Conservation (phyloP, 2,113 vertebrate species). For the Merops nubicus region DNA sequence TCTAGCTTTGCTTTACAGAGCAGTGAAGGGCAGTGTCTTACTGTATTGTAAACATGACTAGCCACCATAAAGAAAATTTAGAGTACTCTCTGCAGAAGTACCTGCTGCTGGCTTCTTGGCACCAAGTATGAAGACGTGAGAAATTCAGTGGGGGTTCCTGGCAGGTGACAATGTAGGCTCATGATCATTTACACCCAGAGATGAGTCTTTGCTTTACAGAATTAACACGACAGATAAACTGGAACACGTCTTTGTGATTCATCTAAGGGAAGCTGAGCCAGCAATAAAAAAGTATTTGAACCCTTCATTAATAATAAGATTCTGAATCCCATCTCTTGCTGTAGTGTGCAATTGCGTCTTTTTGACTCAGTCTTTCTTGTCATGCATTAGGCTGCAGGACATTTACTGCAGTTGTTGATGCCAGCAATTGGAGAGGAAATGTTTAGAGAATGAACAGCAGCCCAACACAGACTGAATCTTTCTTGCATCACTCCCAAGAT, state of each 20-base stretch:
- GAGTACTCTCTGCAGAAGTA: slow-evolving; percentile 5
- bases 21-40: slow-evolving; percentile 72
- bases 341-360: neutral
- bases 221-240: neutral
- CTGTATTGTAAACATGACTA: neutral
- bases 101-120: slow-evolving; percentile 2
- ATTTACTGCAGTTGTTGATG: slow-evolving; percentile 42
- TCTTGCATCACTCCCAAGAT: slow-evolving; percentile 6
- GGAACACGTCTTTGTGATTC: neutral
- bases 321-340: neutral
- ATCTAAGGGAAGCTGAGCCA: neutral
- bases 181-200: neutral
- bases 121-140: neutral
- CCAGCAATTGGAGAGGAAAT: slow-evolving; percentile 24
- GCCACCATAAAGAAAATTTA: neutral
- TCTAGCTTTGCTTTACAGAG: slow-evolving; percentile 79
- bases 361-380: slow-evolving; percentile 24
- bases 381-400: neutral
- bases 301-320: neutral
- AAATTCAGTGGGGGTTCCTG: neutral
- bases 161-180: neutral
- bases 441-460: slow-evolving; percentile 31
- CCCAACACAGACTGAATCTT: neutral
- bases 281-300: slow-evolving; percentile 10
- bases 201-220: neutral